Evolutionary conservation across 2,113 vertebrate species (phyloP).

Genomic region (Sturnira hondurensis): DNA sequence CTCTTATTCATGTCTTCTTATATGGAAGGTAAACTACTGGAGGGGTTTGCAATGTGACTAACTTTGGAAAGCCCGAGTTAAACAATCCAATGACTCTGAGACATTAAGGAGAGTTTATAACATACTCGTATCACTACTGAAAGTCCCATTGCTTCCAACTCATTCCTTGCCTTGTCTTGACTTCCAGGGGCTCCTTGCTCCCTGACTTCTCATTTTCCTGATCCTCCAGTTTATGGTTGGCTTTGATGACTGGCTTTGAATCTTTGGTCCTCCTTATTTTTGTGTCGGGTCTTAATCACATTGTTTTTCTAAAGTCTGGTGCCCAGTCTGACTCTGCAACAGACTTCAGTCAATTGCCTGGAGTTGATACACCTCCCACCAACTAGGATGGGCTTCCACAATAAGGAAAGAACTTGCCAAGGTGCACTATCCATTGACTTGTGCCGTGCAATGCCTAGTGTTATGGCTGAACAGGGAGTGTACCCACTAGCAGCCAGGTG

Average conservation of each 20-base stretch:
- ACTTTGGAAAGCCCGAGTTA: neutral
- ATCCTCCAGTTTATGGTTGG: neutral
- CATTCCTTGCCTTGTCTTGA: neutral
- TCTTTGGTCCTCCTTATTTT: neutral
- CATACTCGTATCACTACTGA: neutral
- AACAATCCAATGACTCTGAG: neutral
- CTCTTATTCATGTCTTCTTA: neutral
- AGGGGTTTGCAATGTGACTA: neutral
- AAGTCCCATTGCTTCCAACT: neutral
- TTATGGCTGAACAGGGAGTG: neutral
- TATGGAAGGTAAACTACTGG: neutral
- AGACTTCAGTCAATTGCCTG: neutral
- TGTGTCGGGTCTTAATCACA: neutral
- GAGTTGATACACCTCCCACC: neutral
- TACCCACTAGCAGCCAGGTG: neutral
- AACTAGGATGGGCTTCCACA: neutral
- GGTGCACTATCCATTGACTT: neutral
- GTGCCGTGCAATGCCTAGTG: neutral
- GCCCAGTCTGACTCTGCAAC: neutral
- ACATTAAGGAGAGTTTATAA: neutral
- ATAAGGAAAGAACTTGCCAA: neutral
- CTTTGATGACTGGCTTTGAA: slow-evolving; percentile 30
- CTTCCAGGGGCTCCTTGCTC: neutral
- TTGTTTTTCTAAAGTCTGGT: neutral
- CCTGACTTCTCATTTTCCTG: neutral